A percentile compares a stretch with the other conserved stretches of the same genome.
These are phyloP conservation scores for Trialeurodes vaporariorum DNA, from an alignment of 1,140 invertebrate genomes.

Conservation along the genomic window DNA sequence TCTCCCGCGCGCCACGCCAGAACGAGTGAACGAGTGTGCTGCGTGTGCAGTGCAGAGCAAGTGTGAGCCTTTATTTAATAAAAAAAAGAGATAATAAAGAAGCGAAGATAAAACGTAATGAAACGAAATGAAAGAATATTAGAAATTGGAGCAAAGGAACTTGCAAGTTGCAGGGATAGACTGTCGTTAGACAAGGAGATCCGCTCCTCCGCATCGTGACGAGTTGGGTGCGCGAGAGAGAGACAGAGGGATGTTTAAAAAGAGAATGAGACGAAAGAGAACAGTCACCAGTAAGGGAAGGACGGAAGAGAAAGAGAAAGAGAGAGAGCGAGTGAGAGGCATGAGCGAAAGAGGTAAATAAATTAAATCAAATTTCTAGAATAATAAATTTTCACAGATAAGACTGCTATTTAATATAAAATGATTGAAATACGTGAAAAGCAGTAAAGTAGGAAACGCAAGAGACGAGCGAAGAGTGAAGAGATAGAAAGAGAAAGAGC, in stretches of 20 bases:
- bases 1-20: too few relatives aligned
- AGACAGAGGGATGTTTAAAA: too few relatives aligned
- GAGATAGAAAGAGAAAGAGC: too few relatives aligned
- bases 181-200: too few relatives aligned
- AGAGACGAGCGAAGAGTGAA: too few relatives aligned
- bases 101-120: not conserved
- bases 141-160: not conserved
- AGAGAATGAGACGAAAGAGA: not conserved
- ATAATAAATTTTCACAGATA: conserved; percentile 1
- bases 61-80: not conserved
- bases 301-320: not conserved
- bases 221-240: too few relatives aligned
- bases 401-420: conserved; percentile 1
- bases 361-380: conserved; percentile 1
- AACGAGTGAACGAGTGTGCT: too few relatives aligned
- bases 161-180: too few relatives aligned
- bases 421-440: not conserved
- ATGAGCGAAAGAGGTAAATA: not conserved
- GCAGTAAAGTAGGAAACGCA: not conserved
- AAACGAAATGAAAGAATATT: not conserved
- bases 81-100: not conserved
- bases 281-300: too few relatives aligned
- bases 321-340: not conserved
- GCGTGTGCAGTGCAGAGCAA: not conserved
- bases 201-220: too few relatives aligned